A percentile compares a stretch with the other conserved stretches of the same genome.
Conservation (phyloP, 1,140 invertebrate genomes). For the Dendrolimus kikuchii region DNA sequence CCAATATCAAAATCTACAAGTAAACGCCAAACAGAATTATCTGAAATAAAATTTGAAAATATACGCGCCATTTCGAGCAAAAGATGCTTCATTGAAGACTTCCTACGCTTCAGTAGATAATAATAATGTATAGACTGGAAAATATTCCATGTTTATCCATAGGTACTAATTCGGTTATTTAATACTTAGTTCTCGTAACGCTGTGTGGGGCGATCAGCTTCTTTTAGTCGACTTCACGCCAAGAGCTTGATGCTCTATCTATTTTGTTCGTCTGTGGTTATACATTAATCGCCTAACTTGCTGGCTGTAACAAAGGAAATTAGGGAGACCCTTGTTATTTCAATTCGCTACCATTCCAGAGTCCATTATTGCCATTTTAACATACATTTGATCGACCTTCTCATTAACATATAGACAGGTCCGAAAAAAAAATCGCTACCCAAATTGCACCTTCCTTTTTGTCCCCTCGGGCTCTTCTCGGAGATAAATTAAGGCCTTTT, state of each 20-base stretch:
- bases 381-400: constrained; percentile 29
- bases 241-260: background rate
- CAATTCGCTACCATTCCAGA: constrained; percentile 18
- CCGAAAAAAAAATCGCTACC: constrained; percentile 25
- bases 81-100: too few relatives aligned
- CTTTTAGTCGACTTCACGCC: too few relatives aligned
- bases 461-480: constrained; percentile 16
- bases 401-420: constrained; percentile 32
- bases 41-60: too few relatives aligned
- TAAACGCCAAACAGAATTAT: too few relatives aligned
- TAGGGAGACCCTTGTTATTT: constrained; percentile 14
- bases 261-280: background rate
- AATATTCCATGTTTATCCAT: too few relatives aligned
- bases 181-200: too few relatives aligned
- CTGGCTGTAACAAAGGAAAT: constrained; percentile 4
- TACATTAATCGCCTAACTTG: background rate
- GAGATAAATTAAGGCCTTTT: constrained; percentile 29
- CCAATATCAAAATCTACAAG: too few relatives aligned
- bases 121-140: too few relatives aligned
- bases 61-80: too few relatives aligned
- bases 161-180: too few relatives aligned
- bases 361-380: constrained; percentile 27
- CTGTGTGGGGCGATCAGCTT: too few relatives aligned
- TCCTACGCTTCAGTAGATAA: too few relatives aligned
- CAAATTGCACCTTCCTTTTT: constrained; percentile 30